These are phyloP conservation scores for Belonocnema kinseyi DNA, from an alignment of 1,140 invertebrate genomes.

Conservation along the genomic window DNA sequence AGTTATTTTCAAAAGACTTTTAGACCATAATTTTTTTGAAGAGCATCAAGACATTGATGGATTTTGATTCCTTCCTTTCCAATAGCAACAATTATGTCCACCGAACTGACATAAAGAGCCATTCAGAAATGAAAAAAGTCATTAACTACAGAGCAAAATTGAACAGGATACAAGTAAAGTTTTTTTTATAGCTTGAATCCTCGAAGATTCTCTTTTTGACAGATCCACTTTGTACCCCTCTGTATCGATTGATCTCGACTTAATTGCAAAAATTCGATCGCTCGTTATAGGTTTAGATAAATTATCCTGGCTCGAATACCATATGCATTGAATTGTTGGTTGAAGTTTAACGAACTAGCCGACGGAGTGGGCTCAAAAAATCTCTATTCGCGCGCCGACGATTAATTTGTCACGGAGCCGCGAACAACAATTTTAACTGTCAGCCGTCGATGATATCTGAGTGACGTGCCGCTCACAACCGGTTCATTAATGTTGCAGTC, in stretches of 20 bases:
- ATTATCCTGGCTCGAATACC: neutral
- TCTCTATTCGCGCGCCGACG: slow-evolving; percentile 43
- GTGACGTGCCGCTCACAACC: slow-evolving; percentile 57
- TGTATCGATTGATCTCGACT: neutral
- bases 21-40: neutral
- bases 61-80: too few relatives aligned
- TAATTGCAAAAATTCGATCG: slow-evolving; percentile 15
- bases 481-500: slow-evolving; percentile 60
- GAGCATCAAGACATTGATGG: too few relatives aligned
- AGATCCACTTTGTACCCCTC: slow-evolving; percentile 9
- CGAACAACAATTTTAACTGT: slow-evolving; percentile 55
- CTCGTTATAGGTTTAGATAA: neutral
- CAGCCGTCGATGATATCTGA: slow-evolving; percentile 54
- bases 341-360: slow-evolving; percentile 12
- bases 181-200: neutral
- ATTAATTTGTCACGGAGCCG: slow-evolving; percentile 58
- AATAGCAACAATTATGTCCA: too few relatives aligned
- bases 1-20: neutral
- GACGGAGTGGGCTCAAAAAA: slow-evolving; percentile 42
- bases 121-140: neutral
- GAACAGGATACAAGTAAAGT: neutral
- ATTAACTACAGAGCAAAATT: slow-evolving; percentile 9
- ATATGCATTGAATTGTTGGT: slow-evolving; percentile 7
- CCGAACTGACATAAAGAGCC: neutral
- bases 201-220: slow-evolving; percentile 9